Evolutionary conservation across 2,113 vertebrate species (phyloP).

Genomic region (Trichomycterus rosablanca): DNA sequence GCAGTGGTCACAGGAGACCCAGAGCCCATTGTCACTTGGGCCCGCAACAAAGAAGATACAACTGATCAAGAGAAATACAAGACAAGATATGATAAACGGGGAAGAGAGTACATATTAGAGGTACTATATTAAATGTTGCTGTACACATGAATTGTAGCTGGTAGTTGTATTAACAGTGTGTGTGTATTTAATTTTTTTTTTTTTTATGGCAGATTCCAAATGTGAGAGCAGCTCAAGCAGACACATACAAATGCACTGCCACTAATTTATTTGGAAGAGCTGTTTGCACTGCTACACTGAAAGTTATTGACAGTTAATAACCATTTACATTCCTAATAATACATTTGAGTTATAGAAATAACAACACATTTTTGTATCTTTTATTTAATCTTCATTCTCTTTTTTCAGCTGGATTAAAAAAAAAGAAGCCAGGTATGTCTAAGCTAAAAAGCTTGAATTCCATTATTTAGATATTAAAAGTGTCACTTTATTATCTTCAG

Average conservation of each 20-base stretch:
- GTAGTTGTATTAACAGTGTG: not conserved
- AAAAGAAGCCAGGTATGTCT: constrained; percentile 52
- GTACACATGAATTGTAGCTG: not conserved
- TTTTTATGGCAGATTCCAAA: constrained; percentile 66
- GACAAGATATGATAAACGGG: constrained; percentile 52
- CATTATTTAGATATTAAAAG: no score
- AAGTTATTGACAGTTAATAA: constrained; percentile 77
- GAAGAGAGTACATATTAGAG: constrained; percentile 75
- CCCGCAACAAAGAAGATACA: constrained; percentile 55
- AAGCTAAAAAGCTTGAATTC: not conserved
- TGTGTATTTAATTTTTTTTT: constrained; percentile 13
- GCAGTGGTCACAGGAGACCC: constrained; percentile 77
- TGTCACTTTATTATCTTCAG: not conserved
- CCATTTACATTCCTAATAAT: not conserved
- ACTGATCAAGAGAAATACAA: constrained; percentile 69
- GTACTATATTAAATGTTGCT: constrained; percentile 43
- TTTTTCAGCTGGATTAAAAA: constrained; percentile 71
- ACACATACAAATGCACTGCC: constrained; percentile 75
- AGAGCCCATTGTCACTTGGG: constrained; percentile 73
- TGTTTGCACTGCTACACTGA: constrained; percentile 66
- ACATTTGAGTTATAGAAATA: not conserved
- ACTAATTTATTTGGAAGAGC: constrained; percentile 79
- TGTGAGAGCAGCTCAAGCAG: constrained; percentile 65
- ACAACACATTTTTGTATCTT: not conserved
- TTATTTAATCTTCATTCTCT: not conserved